Evolutionary conservation across 1,140 invertebrate genomes (phyloP), one percentile per base, ranked within the genome.

Genomic region (Pseudomyrmex flavicornis): DNA sequence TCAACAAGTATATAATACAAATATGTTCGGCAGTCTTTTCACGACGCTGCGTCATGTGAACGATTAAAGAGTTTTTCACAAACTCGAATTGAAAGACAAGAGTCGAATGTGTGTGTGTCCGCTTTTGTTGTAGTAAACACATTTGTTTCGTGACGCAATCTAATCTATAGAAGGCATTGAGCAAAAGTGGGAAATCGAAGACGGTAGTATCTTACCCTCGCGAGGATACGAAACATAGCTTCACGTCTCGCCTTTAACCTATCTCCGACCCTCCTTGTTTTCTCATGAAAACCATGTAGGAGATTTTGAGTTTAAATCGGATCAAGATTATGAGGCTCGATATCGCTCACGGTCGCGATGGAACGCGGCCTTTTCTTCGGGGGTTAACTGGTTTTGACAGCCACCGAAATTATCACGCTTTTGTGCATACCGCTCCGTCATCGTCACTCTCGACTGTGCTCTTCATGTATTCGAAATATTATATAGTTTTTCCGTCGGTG

Each of bases 191-290:
- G 88, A 91, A 92, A 87, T 69, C 75, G 54, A 58, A 69, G 46
- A 35, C 35, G 17, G 66, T 66, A 62, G 65, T 82, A 89, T 68
- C 5, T 70, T 79, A 86, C 83, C 74, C 85, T 79, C 70, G 72
- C 61, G 62, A 66, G 63, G 63, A 62, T 72, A 80, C 86, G 50
- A 35, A 35, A 56, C 89, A 92, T 92, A 91, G 70, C 85, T 86
- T 91, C 91, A 91, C 91, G 90, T 91, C 74, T 52, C 75, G 83
- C 83, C 80, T 86, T 89, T 86, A 88, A 90, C 62, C 76, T 58
- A 77, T 75, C 61, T 20, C 26, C 22, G 52, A 82, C 35, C 35
- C 5, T 35, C 35, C 35, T 35, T 35, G 35, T 35, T 35, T 5
- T 5, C 35, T 35, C 35, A 7, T 35, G 35, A 70, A 52, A 74